These are phyloP conservation scores for Eulacestoma nigropectus DNA, from an alignment of 2,113 vertebrate genomes.

Conservation along the genomic window DNA sequence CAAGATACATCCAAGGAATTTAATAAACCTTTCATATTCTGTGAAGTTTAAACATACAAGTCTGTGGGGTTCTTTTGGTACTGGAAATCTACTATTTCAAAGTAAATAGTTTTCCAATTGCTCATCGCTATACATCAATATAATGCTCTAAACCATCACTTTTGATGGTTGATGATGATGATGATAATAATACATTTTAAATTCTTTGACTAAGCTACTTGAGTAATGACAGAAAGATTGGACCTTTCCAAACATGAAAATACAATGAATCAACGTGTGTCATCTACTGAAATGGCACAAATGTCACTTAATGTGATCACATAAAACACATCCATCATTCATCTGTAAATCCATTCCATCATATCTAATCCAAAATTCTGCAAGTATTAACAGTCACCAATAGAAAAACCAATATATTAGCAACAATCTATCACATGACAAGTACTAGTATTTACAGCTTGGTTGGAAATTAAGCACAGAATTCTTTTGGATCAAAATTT, in stretches of 20 bases:
- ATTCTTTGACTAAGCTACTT: constrained; percentile 39
- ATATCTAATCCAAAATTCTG: neutral
- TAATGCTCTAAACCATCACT: neutral
- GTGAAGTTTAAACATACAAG: neutral
- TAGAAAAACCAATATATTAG: neutral
- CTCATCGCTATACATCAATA: constrained; percentile 22
- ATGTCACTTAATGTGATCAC: constrained; percentile 55
- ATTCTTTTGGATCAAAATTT: neutral
- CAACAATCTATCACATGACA: neutral
- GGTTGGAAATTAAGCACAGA: neutral
- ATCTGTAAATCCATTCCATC: constrained; percentile 26
- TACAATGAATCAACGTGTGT: constrained; percentile 63
- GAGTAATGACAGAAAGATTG: constrained; percentile 50
- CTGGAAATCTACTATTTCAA: neutral
- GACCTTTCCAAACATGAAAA: constrained; percentile 42
- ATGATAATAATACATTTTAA: constrained; percentile 28
- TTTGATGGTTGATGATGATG: neutral
- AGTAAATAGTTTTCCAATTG: constrained; percentile 40
- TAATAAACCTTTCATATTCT: neutral
- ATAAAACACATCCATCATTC: constrained; percentile 39
- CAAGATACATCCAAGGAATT: neutral
- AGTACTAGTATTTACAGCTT: neutral
- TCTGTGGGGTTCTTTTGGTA: neutral
- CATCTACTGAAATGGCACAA: constrained; percentile 23
- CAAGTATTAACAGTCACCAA: neutral